These are phyloP conservation scores for Andrena trimmerana DNA, from an alignment of 2,888 invertebrate species.

Conservation along the genomic window DNA sequence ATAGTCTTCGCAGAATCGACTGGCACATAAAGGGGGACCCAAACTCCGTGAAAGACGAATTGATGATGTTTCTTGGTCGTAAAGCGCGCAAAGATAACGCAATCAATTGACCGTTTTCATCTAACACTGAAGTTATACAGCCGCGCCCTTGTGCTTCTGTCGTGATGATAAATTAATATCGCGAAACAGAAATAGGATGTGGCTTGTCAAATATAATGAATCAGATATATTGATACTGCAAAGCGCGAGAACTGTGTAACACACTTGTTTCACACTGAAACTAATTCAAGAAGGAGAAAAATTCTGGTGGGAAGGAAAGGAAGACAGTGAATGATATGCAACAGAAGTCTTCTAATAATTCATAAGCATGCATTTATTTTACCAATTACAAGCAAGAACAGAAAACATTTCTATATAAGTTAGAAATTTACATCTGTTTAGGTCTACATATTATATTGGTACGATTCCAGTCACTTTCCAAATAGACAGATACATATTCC, in stretches of 20 bases:
- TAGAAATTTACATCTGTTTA: no score
- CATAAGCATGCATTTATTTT: not conserved
- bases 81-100: not conserved
- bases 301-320: no score
- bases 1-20: not conserved
- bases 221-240: not conserved
- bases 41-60: not conserved
- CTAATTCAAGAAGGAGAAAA: no score
- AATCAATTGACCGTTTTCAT: not conserved
- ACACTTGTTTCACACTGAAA: no score
- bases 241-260: not conserved
- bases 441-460: not conserved
- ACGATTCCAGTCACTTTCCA: not conserved
- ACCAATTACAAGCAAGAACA: not conserved
- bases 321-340: no score
- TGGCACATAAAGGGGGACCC: not conserved
- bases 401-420: no score
- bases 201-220: not conserved
- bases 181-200: not conserved
- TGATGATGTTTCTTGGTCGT: not conserved
- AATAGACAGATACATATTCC: conserved; percentile 20
- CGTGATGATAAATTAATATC: not conserved
- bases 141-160: not conserved
- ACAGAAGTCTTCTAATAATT: no score
- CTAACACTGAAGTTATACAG: no score